Base-by-base conservation (phyloP, 2,113 vertebrate genomes). In the Ageneiosus marmoratus region DNA sequence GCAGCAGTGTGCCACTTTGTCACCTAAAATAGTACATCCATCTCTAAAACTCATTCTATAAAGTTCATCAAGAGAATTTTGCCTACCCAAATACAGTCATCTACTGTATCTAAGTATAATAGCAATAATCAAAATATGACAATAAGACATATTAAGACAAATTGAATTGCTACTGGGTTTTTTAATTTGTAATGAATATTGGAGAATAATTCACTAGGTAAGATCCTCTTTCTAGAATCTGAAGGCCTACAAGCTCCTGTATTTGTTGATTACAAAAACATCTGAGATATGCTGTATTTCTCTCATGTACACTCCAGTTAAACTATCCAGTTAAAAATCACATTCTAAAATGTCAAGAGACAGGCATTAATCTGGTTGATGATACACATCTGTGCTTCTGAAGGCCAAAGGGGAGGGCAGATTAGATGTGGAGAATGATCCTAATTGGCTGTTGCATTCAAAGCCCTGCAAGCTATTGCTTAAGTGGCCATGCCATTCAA, bases 31-130 rank as follows among this genome's bases (percentile, higher is more conserved):
- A 15, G 48, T 34, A 18, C 20, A 80, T 80, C 48, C 51, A 55
- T 69, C 65, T 69, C 51, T 80, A 63, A 80, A 69, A 80, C 70
- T 51, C 51, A 56, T 29, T 63, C n/a, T 18, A 13, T 16, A 51
- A 41, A 11, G 56, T 53, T 74, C 48, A 70, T 32, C 29, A 41
- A 73, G 56, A 56, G 29, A 18, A 62, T 46, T 77, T 55, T 34
- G n/a, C 60, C 37, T 15, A 34, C 29, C n/a, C 16, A 44, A 84
- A 72, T 72, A 78, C 27, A 70, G 37, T 27, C 20, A 37, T 24
- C 77, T 53, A 41, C 5, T 41, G 37, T 41, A 65, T 84, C 56
- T 63, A 34, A 41, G 1, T 12, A 15, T 84, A 63, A 60, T 48
- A 50, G 46, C 8, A 51, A 41, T 24, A n/a, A 79, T 18, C 3